A percentile compares a stretch with the other conserved stretches of the same genome.
Evolutionary conservation across 2,888 invertebrate species (phyloP).

Genomic region (Tyria jacobaeae): DNA sequence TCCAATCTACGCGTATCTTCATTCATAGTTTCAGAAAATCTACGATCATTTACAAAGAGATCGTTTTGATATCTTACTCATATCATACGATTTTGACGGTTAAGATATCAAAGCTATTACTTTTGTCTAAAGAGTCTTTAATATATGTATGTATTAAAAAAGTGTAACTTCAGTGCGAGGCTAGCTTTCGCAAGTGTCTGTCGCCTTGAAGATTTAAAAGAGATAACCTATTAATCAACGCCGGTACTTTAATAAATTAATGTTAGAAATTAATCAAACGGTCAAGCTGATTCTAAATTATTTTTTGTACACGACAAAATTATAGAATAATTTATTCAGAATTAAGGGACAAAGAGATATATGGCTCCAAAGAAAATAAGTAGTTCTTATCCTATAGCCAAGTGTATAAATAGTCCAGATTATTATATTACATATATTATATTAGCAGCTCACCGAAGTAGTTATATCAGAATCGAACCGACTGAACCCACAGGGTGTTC

Average conservation of each 20-base stretch:
- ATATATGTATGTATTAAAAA: constrained; percentile 21
- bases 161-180: constrained; percentile 22
- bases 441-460: no score
- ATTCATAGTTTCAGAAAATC: constrained; percentile 44
- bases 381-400: no score
- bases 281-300: constrained; percentile 6
- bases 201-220: constrained; percentile 35
- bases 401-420: no score
- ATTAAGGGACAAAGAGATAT: not conserved
- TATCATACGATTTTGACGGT: constrained; percentile 32
- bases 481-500: no score
- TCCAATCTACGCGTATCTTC: constrained; percentile 35
- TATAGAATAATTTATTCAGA: no score
- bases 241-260: constrained; percentile 16
- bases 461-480: no score
- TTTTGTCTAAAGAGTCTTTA: constrained; percentile 18
- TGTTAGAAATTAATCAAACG: constrained; percentile 27
- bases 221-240: constrained; percentile 31
- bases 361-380: no score
- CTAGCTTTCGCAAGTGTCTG: constrained; percentile 28
- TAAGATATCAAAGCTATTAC: constrained; percentile 25
- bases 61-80: constrained; percentile 32
- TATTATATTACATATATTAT: no score
- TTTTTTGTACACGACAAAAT: no score
- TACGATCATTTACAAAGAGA: constrained; percentile 13